A percentile compares a stretch with the other conserved stretches of the same genome.
Conservation (phyloP, 2,113 vertebrate genomes). For the Cynopterus brachyotis region DNA sequence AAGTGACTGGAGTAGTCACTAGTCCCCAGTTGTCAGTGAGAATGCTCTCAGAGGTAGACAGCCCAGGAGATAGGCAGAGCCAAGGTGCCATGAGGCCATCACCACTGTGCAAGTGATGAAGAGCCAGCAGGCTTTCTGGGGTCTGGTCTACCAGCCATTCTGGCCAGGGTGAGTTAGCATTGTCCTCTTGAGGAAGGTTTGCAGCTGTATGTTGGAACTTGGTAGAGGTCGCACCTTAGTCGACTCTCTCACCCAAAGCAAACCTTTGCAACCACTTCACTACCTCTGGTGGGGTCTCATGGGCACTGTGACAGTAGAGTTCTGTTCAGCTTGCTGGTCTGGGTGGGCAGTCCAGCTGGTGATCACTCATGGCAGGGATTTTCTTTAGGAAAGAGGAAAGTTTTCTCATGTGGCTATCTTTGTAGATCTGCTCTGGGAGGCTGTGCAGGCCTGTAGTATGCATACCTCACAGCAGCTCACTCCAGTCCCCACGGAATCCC, state of each 20-base stretch:
- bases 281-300: slow-evolving; percentile 71
- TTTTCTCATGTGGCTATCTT: not conserved
- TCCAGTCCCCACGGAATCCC: not conserved
- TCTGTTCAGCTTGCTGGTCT: not conserved
- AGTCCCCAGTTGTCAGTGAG: not conserved
- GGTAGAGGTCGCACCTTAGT: not conserved
- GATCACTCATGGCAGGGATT: not conserved
- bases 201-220: not conserved
- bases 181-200: not conserved
- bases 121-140: not conserved
- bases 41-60: not conserved
- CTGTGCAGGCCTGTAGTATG: not conserved
- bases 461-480: not conserved
- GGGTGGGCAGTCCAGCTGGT: not conserved
- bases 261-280: slow-evolving; percentile 28
- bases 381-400: not conserved
- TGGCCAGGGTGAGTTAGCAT: not conserved
- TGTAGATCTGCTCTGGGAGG: rapidly evolving
- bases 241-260: not conserved
- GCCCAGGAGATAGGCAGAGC: not conserved
- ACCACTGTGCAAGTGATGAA: not conserved
- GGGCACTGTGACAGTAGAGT: not conserved
- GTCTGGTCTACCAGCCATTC: not conserved
- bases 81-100: not conserved
- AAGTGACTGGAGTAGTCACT: not conserved